Conservation (phyloP, 2,888 invertebrate species). For the Aphidius colemani region DNA sequence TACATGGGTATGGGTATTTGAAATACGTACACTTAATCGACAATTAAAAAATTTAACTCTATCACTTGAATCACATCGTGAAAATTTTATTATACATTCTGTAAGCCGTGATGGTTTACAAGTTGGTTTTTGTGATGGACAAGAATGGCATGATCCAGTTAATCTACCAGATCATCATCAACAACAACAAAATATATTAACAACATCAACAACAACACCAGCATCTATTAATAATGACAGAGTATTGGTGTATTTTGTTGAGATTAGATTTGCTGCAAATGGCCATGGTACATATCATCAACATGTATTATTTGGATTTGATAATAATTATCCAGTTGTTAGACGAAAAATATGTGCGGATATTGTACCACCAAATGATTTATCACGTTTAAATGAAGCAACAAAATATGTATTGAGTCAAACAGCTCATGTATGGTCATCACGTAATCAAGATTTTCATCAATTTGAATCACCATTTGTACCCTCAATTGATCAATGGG, state of each 20-base stretch:
- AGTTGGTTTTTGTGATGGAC: constrained; percentile 38
- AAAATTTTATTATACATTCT: constrained; percentile 43
- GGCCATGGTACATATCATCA: constrained; percentile 78
- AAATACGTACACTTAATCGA: constrained; percentile 39
- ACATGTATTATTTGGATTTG: constrained; percentile 77
- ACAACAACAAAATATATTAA: constrained; percentile 8
- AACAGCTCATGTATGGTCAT: constrained; percentile 68
- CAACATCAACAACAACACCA: too few relatives aligned
- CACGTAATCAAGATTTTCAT: constrained; percentile 59
- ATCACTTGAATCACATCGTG: constrained; percentile 41
- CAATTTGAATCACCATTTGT: constrained; percentile 65
- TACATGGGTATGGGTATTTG: constrained; percentile 38
- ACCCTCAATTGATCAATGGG: constrained; percentile 61
- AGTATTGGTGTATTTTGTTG: constrained; percentile 28
- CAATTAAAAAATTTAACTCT: constrained; percentile 43
- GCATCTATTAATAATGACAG: constrained; percentile 22
- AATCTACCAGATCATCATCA: constrained; percentile 5
- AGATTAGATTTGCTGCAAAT: constrained; percentile 29
- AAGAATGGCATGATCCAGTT: constrained; percentile 39
- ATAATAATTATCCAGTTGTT: constrained; percentile 65
- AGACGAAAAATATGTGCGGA: constrained; percentile 76
- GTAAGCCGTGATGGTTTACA: constrained; percentile 35
- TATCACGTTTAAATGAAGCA: constrained; percentile 69
- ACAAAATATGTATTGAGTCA: constrained; percentile 68
- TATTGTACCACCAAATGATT: constrained; percentile 72